These are phyloP conservation scores for Champsocephalus gunnari DNA, from an alignment of 2,797 vertebrate genomes.

Conservation along the genomic window DNA sequence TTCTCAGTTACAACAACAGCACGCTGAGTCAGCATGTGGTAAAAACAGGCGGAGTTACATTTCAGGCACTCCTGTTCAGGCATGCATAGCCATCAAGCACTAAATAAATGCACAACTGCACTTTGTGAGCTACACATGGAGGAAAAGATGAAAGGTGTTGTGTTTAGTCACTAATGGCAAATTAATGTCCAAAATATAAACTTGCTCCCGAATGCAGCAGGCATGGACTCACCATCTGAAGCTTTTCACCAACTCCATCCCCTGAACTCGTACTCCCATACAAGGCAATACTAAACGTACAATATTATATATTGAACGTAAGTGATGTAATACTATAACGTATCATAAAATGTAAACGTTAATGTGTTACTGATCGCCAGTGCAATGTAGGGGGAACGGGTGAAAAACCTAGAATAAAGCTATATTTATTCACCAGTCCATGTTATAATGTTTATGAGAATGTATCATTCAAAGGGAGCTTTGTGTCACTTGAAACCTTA, in stretches of 20 bases:
- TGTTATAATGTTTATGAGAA: not conserved
- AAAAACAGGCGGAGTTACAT: not conserved
- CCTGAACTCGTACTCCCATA: not conserved
- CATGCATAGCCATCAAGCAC: conserved; percentile 1
- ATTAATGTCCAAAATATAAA: not conserved
- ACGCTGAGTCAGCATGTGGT: not conserved
- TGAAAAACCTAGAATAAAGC: not conserved
- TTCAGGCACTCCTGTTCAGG: conserved; percentile 7
- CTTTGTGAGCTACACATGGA: conserved; percentile 25
- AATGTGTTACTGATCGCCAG: not conserved
- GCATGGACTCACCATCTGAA: not conserved
- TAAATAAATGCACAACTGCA: conserved; percentile 29
- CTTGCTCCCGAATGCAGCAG: not conserved
- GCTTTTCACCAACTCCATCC: not conserved
- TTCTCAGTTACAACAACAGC: conserved; percentile 8
- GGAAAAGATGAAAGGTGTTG: not conserved
- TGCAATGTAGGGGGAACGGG: not conserved
- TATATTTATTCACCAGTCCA: not conserved
- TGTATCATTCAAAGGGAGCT: not conserved
- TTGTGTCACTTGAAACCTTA: not conserved
- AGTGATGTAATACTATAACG: not conserved
- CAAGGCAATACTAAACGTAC: not conserved
- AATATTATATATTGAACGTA: not conserved
- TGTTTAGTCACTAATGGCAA: not conserved
- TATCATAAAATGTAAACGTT: conserved; percentile 2